phyloP scores from a whole-genome alignment of 1,140 invertebrate species.

The Ostrea edulis region DNA sequence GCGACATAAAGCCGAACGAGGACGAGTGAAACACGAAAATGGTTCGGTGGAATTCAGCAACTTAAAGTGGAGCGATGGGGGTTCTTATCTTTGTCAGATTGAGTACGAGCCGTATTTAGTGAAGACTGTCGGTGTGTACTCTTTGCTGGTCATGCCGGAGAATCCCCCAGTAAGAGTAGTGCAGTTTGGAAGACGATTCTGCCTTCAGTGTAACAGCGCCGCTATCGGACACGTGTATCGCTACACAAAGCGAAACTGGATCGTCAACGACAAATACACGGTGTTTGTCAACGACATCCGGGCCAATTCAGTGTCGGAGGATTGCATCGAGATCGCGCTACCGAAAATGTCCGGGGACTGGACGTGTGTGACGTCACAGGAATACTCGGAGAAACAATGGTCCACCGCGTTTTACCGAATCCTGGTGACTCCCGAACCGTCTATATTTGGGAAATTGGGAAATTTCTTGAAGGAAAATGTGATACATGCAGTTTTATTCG shows the following conservation, averaged over 20 bases:
- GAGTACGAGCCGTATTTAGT: constrained; percentile 4
- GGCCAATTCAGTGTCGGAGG: neutral
- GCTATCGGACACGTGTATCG: neutral
- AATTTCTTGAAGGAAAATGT: neutral
- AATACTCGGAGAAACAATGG: neutral
- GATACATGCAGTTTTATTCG: neutral
- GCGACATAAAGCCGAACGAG: neutral
- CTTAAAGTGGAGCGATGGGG: neutral
- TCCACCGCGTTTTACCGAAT: neutral
- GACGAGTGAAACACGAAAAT: neutral
- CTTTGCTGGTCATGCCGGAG: neutral
- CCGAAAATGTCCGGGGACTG: neutral
- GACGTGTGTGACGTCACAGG: constrained; percentile 6
- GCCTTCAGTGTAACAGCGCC: neutral
- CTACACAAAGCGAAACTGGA: constrained; percentile 7
- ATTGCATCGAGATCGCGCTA: neutral
- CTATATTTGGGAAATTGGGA: neutral
- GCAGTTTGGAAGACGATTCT: neutral
- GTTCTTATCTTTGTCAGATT: neutral
- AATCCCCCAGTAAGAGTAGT: neutral
- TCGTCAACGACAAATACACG: neutral
- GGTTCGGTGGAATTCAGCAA: neutral
- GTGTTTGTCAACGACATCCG: neutral
- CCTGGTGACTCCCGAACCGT: neutral
- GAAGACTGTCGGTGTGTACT: neutral